Evolutionary conservation across 2,888 invertebrate species (phyloP), one percentile per base, ranked within the genome.

Genomic region (Leucania comma): DNA sequence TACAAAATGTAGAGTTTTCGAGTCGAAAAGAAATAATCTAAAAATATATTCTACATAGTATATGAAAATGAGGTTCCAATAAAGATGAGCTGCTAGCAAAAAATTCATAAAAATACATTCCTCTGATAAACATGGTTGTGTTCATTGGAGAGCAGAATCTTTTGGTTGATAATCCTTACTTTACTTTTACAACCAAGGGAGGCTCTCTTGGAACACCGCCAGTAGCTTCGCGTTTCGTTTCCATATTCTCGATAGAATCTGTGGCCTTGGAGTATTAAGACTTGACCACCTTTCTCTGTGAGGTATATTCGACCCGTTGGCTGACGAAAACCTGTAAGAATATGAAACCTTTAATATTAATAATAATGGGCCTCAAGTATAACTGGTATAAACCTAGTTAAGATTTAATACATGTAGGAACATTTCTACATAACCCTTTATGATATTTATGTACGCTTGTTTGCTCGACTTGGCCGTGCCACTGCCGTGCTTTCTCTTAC

Each of bases 121-220:
- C 57, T 69, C 20, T 62, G 26, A 22, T 62, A 32, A 9, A 68
- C 32, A 78, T 93, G 93, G n/a, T 84, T 90, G 75, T 93, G 93
- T 12, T 83, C 68, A 26, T 90, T 90, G 20, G 79, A 59, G 4
- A 91, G 75, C n/a, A 85, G 80, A 10, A 92, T 85, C n/a, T 78
- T 78, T 10, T 89, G 90, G 12, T 86, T 73, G 4, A 92, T 84
- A 35, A 94, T 90, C 50, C 88, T 86, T 12, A 91, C 87, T 69
- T 87, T 91, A 70, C 90, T 90, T 77, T 90, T 92, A 72, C 93
- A 93, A 22, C 87, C 82, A 42, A 82, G 81, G 0, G 86, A 76
- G 1, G 87, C 66, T 65, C 92, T 86, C 71, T 91, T 93, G 1
- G 88, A 87, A 63, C 94, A 94, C 2, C 94, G 85, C 93, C 93